Percentiles rank a stretch among this genome's conserved stretches.
Evolutionary conservation across 2,888 invertebrate species (phyloP).

Genomic region (Nephrocerus scutellatus): DNA sequence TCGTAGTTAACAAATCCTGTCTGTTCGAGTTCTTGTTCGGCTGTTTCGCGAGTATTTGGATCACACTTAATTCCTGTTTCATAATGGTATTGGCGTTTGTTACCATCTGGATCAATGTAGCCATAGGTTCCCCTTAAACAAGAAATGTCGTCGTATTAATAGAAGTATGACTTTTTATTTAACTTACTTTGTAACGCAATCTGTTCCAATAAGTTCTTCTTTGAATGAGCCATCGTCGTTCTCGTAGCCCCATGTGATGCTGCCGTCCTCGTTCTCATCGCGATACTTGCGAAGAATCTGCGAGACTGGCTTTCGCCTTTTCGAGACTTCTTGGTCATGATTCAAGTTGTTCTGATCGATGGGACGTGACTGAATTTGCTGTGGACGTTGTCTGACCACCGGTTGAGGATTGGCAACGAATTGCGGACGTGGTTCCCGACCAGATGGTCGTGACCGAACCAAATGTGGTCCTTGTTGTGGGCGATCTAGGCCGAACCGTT

Average conservation of each 20-base stretch:
- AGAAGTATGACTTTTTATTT: neutral
- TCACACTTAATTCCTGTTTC: slow-evolving; percentile 68
- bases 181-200: slow-evolving; percentile 59
- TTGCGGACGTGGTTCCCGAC: slow-evolving; percentile 43
- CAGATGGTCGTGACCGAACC: slow-evolving; percentile 35
- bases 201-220: slow-evolving; percentile 72
- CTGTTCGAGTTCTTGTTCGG: slow-evolving; percentile 50
- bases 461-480: slow-evolving; percentile 32
- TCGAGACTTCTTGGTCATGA: slow-evolving; percentile 35
- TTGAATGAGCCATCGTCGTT: slow-evolving; percentile 83
- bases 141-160: slow-evolving; percentile 4
- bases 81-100: slow-evolving; percentile 73
- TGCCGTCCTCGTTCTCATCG: slow-evolving; percentile 67
- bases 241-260: slow-evolving; percentile 82
- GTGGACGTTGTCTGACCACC: slow-evolving; percentile 32
- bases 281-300: slow-evolving; percentile 65
- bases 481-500: slow-evolving; percentile 39
- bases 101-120: slow-evolving; percentile 76
- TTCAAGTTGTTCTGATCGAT: slow-evolving; percentile 37
- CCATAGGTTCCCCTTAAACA: slow-evolving; percentile 65
- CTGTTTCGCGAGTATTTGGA: slow-evolving; percentile 47
- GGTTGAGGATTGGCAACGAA: slow-evolving; percentile 22
- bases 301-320: slow-evolving; percentile 61
- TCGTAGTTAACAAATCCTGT: slow-evolving; percentile 67
- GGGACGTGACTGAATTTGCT: slow-evolving; percentile 42